phyloP scores from a whole-genome alignment of 2,797 vertebrate genomes.

The Synaphobranchus kaupii region DNA sequence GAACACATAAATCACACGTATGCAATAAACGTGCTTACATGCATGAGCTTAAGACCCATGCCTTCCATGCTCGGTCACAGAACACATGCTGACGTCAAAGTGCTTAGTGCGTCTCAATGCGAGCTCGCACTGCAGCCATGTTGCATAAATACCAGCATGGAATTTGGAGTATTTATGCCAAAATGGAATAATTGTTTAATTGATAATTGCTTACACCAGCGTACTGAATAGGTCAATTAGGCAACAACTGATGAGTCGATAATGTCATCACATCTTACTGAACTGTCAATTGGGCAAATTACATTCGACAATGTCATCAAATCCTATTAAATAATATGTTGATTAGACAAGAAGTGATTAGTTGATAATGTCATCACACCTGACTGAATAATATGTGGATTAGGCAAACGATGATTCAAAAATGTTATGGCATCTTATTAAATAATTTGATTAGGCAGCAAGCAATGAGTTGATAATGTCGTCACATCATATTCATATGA shows the following conservation, averaged over 20 bases:
- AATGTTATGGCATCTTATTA: no score
- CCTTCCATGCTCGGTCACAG: no score
- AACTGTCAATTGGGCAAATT: neutral
- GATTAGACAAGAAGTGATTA: neutral
- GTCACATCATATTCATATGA: no score
- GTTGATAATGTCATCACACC: neutral
- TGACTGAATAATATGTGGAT: neutral
- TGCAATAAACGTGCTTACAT: no score
- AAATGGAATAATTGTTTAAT: neutral
- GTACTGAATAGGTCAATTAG: neutral
- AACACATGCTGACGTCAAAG: no score
- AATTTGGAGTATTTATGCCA: neutral
- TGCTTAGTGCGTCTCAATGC: no score
- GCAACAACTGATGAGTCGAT: neutral
- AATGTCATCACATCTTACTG: neutral
- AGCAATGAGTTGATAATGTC: no score
- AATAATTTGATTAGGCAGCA: no score
- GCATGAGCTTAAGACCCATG: no score
- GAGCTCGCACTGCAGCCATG: no score
- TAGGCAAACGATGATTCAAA: no score
- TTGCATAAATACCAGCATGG: neutral
- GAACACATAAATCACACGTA: no score
- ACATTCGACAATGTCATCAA: neutral
- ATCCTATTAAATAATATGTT: neutral
- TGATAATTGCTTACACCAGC: neutral